Base-by-base conservation (phyloP, 1,140 invertebrate genomes). In the Rhopalosiphum maidis region DNA sequence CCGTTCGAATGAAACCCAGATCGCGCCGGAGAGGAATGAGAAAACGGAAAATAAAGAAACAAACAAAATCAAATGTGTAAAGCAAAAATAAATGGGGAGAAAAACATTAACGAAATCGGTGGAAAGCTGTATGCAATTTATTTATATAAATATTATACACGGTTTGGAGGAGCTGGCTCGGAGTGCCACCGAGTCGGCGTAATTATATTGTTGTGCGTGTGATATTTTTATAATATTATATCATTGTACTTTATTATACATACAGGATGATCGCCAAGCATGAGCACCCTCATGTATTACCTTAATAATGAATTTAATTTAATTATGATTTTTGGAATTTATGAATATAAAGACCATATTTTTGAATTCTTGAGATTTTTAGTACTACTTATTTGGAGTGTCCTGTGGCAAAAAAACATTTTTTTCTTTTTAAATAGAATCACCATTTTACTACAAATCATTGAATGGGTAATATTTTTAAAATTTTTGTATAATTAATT, bases 61-160 rank as follows among this genome's bases (percentile, higher is more conserved):
- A 5, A n/a, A 8, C 15, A 37, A 15, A 22, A 15, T 15, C 25
- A 46, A 8, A 25, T 22, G 82, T 37, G 85, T 22, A 83, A 86
- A 43, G 18, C 18, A 48, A 48, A 87, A 6, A 35, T 21, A 21
- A 48, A 87, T 15, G 15, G 5, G 6, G 5, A 46, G 25, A 51
- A 87, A 18, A 87, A 11, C 8, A 68, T n/a, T n/a, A n/a, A 35
- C 30, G 60, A 77, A 77, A 77, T 77, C 60, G 15, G 60, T 15
- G 60, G 15, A n/a, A 77, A 77, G 60, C 60, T 21, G n/a, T n/a
- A 77, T 5, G 30, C 46, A 11, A 23, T 88, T 88, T 88, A 88
- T 88, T 88, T 88, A 88, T 88, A 77, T n/a, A 77, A 77, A 77
- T 77, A 88, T 51, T 48, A 48, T 51, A n/a, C 7, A 85, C 37